These are phyloP conservation scores for Papilio demoleus DNA, from an alignment of 2,888 invertebrate species.

Conservation along the genomic window DNA sequence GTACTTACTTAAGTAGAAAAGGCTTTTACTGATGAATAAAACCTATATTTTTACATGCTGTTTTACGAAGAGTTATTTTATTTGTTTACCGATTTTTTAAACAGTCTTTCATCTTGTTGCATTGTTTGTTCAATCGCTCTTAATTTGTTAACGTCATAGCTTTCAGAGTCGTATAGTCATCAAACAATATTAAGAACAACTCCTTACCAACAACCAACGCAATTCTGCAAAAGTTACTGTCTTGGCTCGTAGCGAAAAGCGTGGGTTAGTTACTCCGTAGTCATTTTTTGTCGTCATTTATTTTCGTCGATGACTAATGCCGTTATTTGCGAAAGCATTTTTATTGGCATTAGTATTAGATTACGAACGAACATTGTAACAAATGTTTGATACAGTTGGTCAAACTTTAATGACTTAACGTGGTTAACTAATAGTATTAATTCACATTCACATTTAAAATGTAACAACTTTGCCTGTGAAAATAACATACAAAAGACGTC, in stretches of 20 bases:
- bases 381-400: conserved; percentile 21
- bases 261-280: conserved; percentile 60
- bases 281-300: conserved; percentile 67
- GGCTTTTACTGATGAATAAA: too few species aligned
- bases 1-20: too few species aligned
- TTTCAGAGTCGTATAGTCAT: conserved; percentile 51
- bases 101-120: not conserved
- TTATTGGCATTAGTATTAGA: conserved; percentile 68
- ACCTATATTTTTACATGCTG: too few species aligned
- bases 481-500: too few species aligned
- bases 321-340: conserved; percentile 68
- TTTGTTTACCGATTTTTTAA: not conserved
- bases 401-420: not conserved
- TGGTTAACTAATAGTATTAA: not conserved
- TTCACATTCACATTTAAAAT: too few species aligned
- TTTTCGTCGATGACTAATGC: conserved; percentile 72
- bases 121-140: conserved; percentile 8
- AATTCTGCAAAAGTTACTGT: conserved; percentile 49
- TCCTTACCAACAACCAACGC: conserved; percentile 45
- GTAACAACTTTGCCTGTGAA: too few species aligned
- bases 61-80: not conserved
- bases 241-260: conserved; percentile 62
- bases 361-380: conserved; percentile 53
- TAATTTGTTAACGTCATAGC: conserved; percentile 54
- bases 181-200: conserved; percentile 46